Conservation (phyloP, 2,797 vertebrate species). For the Gouania willdenowi region DNA sequence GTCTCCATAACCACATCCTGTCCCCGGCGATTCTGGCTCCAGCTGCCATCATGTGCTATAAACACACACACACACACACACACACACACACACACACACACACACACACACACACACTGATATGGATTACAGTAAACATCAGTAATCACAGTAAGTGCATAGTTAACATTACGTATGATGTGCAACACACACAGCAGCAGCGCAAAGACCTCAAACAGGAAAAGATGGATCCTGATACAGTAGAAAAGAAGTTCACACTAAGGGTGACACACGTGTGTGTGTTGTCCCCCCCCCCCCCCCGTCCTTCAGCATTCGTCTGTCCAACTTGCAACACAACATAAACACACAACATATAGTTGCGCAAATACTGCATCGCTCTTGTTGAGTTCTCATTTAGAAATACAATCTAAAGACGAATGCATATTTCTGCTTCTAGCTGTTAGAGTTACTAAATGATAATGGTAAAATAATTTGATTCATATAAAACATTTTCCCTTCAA, state of each 20-base stretch:
- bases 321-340: too few species aligned
- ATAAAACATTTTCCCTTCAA: too few species aligned
- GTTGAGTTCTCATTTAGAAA: too few species aligned
- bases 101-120: background rate
- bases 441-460: too few species aligned
- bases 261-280: slow-evolving; percentile 23
- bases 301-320: slow-evolving; percentile 56
- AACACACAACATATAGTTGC: too few species aligned
- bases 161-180: slow-evolving; percentile 4
- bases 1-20: slow-evolving; percentile 55
- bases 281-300: too few species aligned
- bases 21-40: slow-evolving; percentile 60
- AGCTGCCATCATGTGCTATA: slow-evolving; percentile 34
- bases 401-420: too few species aligned
- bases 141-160: slow-evolving; percentile 23
- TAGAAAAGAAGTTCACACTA: slow-evolving; percentile 49
- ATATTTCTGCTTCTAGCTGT: too few species aligned
- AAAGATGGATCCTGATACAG: slow-evolving; percentile 52
- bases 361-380: too few species aligned
- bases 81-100: background rate
- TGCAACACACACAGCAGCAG: background rate
- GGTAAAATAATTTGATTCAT: too few species aligned
- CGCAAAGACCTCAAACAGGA: slow-evolving; percentile 39
- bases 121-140: slow-evolving; percentile 19
- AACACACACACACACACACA: background rate